phyloP scores from a whole-genome alignment of 2,797 vertebrate genomes.

The Mormyrops attenuatus region DNA sequence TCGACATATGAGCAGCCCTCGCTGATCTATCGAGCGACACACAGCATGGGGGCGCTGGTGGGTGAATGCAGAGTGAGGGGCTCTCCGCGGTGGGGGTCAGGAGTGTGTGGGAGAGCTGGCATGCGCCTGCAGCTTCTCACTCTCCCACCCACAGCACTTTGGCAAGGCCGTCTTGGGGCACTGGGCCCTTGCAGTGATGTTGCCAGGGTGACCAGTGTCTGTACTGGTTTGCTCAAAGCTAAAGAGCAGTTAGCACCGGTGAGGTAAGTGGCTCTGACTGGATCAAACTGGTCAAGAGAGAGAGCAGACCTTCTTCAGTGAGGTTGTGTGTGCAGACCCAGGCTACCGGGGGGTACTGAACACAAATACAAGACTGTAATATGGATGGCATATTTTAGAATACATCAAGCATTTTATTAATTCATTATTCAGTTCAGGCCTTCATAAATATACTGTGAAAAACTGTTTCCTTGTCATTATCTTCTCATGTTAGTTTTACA shows the following conservation, averaged over 20 bases:
- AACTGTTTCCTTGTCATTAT: not conserved
- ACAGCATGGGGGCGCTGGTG: not conserved
- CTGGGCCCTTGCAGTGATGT: not conserved
- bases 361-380: not conserved
- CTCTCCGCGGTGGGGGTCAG: not conserved
- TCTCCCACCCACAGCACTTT: constrained; percentile 11
- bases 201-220: not conserved
- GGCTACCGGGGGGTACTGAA: not conserved
- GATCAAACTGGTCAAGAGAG: not conserved
- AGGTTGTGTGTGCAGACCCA: not conserved
- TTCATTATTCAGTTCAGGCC: not conserved
- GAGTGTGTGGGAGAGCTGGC: not conserved
- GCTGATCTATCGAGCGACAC: not conserved
- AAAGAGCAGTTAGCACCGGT: not conserved
- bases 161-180: not conserved
- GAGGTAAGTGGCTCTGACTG: not conserved
- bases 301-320: not conserved
- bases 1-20: not conserved
- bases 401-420: not conserved
- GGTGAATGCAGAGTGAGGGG: not conserved
- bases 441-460: not conserved
- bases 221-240: constrained; percentile 2
- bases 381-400: not conserved
- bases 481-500: not conserved
- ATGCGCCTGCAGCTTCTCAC: not conserved